These are phyloP conservation scores for Hydractinia echinata DNA, from an alignment of 30 jellyfish, hydroid and myxozoan species.

Conservation along the genomic window DNA sequence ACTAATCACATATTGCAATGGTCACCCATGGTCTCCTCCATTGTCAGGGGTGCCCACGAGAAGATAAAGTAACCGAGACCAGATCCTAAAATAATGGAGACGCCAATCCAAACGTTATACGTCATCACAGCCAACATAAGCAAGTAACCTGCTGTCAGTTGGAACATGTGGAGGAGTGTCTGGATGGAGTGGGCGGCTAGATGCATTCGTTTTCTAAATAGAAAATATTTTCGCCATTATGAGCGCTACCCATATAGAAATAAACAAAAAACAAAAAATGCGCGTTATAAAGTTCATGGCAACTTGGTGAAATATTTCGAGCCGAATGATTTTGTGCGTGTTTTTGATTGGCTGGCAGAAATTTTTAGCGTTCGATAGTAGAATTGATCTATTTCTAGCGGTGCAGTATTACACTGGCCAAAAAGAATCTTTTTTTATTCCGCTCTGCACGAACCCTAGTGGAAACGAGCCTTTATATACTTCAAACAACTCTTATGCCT, in stretches of 20 bases:
- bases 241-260: background rate
- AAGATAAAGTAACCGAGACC: slow-evolving; percentile 91
- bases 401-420: too few species aligned
- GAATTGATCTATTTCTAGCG: too few species aligned
- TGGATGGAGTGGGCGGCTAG: slow-evolving; percentile 31
- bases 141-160: slow-evolving; percentile 72
- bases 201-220: too few species aligned
- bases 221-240: background rate
- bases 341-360: too few species aligned
- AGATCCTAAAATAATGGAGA: slow-evolving; percentile 87
- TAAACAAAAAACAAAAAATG: background rate
- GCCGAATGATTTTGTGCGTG: too few species aligned
- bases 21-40: slow-evolving; percentile 58
- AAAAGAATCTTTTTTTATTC: too few species aligned
- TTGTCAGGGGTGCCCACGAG: slow-evolving; percentile 59
- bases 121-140: slow-evolving; percentile 98
- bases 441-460: too few species aligned
- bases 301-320: background rate
- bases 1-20: slow-evolving; percentile 51
- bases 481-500: too few species aligned
- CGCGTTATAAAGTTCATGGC: background rate
- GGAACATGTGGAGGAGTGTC: slow-evolving; percentile 84
- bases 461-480: too few species aligned
- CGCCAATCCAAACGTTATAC: slow-evolving; percentile 82
- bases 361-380: too few species aligned